Evolutionary conservation across 2,113 vertebrate species (phyloP).

Genomic region (Eptesicus fuscus): DNA sequence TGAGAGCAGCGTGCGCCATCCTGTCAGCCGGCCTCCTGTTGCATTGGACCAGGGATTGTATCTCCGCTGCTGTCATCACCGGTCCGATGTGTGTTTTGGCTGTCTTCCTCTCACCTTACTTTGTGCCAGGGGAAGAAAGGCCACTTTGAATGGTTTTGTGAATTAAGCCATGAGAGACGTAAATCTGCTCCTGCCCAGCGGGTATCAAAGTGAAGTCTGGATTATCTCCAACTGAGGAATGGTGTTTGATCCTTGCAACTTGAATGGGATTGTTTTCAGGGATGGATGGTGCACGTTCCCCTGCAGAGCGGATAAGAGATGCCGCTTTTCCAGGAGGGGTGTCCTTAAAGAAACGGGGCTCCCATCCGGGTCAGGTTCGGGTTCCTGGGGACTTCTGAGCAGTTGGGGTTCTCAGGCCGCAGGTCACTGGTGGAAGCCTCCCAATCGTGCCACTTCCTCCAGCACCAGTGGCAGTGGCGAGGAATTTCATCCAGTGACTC

Average conservation of each 20-base stretch:
- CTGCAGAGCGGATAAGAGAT: background rate
- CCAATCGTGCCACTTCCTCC: background rate
- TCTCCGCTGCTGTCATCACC: background rate
- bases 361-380: background rate
- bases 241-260: background rate
- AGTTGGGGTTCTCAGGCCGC: background rate
- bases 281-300: background rate
- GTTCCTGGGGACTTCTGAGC: background rate
- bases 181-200: background rate
- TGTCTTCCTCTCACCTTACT: background rate
- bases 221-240: background rate
- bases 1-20: accelerated
- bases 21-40: accelerated
- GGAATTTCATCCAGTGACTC: slow-evolving; percentile 41
- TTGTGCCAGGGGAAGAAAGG: background rate
- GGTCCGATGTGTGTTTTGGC: background rate
- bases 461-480: background rate
- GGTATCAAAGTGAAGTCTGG: background rate
- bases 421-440: background rate
- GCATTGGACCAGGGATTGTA: background rate
- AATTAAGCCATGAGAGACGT: background rate
- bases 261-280: background rate
- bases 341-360: background rate
- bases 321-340: background rate
- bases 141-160: background rate